phyloP scores from a whole-genome alignment of 2,797 vertebrate species.

The Hylomyscus alleni region DNA sequence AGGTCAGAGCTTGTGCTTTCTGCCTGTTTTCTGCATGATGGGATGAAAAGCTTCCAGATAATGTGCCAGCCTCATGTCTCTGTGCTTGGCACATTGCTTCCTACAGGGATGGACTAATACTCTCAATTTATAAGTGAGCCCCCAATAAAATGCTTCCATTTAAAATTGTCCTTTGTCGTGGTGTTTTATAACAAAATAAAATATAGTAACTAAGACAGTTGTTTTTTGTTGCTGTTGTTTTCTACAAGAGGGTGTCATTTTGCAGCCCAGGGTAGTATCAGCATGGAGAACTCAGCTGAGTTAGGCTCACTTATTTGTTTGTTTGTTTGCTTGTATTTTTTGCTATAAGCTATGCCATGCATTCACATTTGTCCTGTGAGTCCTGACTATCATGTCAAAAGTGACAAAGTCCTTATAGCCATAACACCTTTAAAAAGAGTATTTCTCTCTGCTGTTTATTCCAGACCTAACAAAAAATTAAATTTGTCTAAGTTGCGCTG shows the following conservation, averaged over 20 bases:
- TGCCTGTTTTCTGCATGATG: too few relatives aligned
- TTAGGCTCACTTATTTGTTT: not conserved
- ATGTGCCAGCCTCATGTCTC: too few relatives aligned
- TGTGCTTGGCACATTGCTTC: too few relatives aligned
- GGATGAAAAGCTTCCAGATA: not conserved
- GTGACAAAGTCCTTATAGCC: not conserved
- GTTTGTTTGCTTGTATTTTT: not conserved
- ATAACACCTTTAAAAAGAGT: not conserved
- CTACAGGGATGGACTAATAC: not conserved
- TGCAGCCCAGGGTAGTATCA: not conserved
- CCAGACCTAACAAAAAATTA: not conserved
- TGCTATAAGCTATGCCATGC: not conserved
- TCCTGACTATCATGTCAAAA: fast-evolving
- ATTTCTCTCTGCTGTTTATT: not conserved
- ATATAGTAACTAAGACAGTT: not conserved
- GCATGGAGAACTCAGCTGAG: too few relatives aligned
- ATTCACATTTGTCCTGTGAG: not conserved
- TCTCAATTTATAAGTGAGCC: not conserved
- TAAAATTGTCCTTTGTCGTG: not conserved
- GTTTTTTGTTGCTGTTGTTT: not conserved
- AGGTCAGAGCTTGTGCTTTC: not conserved
- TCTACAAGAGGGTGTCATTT: not conserved
- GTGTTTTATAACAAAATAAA: not conserved
- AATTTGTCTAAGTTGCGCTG: not conserved
- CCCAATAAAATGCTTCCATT: not conserved